Conservation (phyloP, 1,140 invertebrate species). For the Lepidostoma basale region DNA sequence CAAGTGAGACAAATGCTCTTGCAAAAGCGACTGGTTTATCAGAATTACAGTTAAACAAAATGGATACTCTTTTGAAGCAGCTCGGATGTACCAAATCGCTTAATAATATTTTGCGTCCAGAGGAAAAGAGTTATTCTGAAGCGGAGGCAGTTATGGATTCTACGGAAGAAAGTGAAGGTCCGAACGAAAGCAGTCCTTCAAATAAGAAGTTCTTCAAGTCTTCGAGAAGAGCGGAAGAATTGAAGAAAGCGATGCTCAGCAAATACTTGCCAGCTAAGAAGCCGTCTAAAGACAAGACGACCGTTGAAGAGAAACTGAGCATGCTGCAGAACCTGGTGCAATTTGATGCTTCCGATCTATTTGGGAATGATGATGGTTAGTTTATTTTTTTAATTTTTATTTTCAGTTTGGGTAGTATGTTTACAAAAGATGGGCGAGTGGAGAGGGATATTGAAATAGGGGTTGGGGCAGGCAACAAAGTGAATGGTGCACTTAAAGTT, state of each 20-base stretch:
- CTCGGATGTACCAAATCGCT: slow-evolving; percentile 4
- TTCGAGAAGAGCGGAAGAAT: slow-evolving; percentile 28
- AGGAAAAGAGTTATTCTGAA: background rate
- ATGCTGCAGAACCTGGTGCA: slow-evolving; percentile 28
- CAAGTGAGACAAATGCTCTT: background rate
- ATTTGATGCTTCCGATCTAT: slow-evolving; percentile 42
- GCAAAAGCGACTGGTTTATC: slow-evolving; percentile 18
- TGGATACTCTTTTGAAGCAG: slow-evolving; percentile 38
- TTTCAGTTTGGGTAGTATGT: background rate
- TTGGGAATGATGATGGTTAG: slow-evolving; percentile 39
- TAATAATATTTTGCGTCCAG: slow-evolving; percentile 14
- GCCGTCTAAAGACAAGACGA: slow-evolving; percentile 34
- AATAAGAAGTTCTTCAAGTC: slow-evolving; percentile 51
- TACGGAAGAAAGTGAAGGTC: background rate
- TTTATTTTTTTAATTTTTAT: slow-evolving; percentile 15
- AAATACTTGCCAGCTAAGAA: slow-evolving; percentile 34
- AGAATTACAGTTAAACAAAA: slow-evolving; percentile 36
- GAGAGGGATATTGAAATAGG: too few species aligned
- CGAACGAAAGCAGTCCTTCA: background rate
- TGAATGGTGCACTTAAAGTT: too few species aligned
- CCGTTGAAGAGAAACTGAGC: slow-evolving; percentile 9
- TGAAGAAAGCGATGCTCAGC: slow-evolving; percentile 18
- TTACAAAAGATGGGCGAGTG: too few species aligned
- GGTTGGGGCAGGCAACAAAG: too few species aligned
- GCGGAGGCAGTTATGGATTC: background rate